Base-by-base conservation (phyloP, 2,797 vertebrate species). In the Helostoma temminkii region DNA sequence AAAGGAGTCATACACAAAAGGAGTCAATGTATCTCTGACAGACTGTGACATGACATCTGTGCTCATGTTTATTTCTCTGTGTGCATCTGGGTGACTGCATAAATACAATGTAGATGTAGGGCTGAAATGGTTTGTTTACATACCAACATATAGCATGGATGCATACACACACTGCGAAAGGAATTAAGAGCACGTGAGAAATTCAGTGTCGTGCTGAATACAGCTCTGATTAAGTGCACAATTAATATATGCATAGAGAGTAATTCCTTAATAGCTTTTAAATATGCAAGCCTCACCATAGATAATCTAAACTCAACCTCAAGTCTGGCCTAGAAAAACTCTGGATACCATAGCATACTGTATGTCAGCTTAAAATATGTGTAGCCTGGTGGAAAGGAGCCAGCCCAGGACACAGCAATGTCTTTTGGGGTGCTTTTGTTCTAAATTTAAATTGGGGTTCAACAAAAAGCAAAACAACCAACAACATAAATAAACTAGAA, bases 41-140 rank as follows among this genome's bases (percentile, higher is more conserved):
- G 55, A 62, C 53, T 64, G 68, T 67, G 66, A 81, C 47, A 60
- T 74, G 69, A 82, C 79, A 74, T 74, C 60, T 66, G 24, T 64
- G 37, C 30, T 50, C 14, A 10, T 78, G 71, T 62, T 50, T 74
- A 53, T 36, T 14, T 34, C 34, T 34, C n/a, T n/a, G 32, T 74
- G 78, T 62, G 77, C 57, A 58, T 54, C 73, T 3, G 66, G 24
- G 37, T 81, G 69, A 82, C 46, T 80, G 81, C 57, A 66, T 78
- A 45, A 70, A 80, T 71, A 66, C 16, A 47, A 49, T 59, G 52
- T 66, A 60, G 54, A 64, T 80, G 66, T 54, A 47, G 21, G 62
- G 73, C 49, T 52, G 6, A 74, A 49, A 66, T 32, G 26, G 18
- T 63, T 72, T 84, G 76, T 84, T 80, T 77, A 56, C 66, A 57